Evolutionary conservation across 2,113 vertebrate species (phyloP), one percentile per base, ranked within the genome.

Genomic region (Beaufortia kweichowensis): DNA sequence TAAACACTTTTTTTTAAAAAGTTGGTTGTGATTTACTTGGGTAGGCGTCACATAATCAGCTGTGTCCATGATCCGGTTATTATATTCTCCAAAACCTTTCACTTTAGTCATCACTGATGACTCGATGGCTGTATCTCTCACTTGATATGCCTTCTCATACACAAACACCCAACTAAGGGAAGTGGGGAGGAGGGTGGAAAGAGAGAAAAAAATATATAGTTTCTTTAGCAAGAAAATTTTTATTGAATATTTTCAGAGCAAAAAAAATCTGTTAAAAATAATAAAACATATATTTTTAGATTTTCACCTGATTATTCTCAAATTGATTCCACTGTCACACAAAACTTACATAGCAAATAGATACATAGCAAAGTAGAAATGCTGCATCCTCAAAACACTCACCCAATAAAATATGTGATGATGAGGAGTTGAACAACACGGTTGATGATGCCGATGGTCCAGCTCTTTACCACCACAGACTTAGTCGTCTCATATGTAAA

Each of bases 401-500:
- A 93, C 91, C 92, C 89, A 3, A 97, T 79, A 64, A 98, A 97
- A 86, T 98, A 98, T 6, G 94, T 88, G 86, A 97, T 95, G 87
- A 98, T 96, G 80, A 98, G 93, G 28, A 98, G 91, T 85, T 98
- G 96, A 29, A 96, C 94, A 0, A 87, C 90, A 1, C 96, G 89
- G 87, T 98, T 96, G 86, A 96, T 94, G 87, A 94, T 92, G 63
- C 95, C 96, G 11, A 98, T 94, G 79, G 94, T 96, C 95, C 95
- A 96, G 89, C 95, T 98, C 89, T 96, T 96, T 71, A 98, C 96
- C 57, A 97, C 95, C 91, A 98, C 95, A 0, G 96, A 95, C 87
- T 97, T 97, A 70, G 95, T 93, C 59, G 96, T 98, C 90, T 98
- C 95, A 26, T 98, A 98, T 24, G 94, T 95, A 86, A 97, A 95